Evolutionary conservation across 2,888 invertebrate genomes (phyloP).

Genomic region (Cephonodes hylas): DNA sequence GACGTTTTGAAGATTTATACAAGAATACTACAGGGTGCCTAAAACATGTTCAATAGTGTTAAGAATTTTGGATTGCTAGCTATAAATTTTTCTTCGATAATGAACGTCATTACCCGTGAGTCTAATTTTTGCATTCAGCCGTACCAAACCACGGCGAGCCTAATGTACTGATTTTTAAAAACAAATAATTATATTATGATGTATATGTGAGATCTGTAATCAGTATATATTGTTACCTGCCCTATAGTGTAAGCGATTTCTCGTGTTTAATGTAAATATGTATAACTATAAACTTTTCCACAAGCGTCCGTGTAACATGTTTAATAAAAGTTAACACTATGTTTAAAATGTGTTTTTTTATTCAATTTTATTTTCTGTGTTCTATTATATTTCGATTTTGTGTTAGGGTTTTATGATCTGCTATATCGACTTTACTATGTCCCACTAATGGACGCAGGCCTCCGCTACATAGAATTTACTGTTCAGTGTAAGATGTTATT

Average conservation of each 20-base stretch:
- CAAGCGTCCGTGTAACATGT: constrained; percentile 69
- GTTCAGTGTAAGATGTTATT: too few species aligned
- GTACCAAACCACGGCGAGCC: constrained; percentile 36
- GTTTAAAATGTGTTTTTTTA: constrained; percentile 28
- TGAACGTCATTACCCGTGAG: neutral
- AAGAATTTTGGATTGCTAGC: neutral
- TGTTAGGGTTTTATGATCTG: too few species aligned
- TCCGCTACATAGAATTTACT: too few species aligned
- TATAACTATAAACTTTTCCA: constrained; percentile 65
- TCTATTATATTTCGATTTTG: neutral
- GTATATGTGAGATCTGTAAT: constrained; percentile 16
- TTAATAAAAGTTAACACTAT: constrained; percentile 69
- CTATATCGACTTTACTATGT: too few species aligned
- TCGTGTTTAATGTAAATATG: constrained; percentile 58
- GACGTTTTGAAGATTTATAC: neutral
- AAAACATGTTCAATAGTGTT: constrained; percentile 3
- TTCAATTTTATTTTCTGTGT: constrained; percentile 3
- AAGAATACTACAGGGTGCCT: constrained; percentile 3
- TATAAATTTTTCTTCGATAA: neutral
- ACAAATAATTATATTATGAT: constrained; percentile 21
- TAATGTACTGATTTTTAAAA: constrained; percentile 29
- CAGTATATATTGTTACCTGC: constrained; percentile 36
- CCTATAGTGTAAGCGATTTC: constrained; percentile 30
- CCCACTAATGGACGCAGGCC: too few species aligned
- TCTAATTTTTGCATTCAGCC: neutral